Evolutionary conservation across 2,888 invertebrate species (phyloP), one percentile per base, ranked within the genome.

Genomic region (Cremastinae sp.): DNA sequence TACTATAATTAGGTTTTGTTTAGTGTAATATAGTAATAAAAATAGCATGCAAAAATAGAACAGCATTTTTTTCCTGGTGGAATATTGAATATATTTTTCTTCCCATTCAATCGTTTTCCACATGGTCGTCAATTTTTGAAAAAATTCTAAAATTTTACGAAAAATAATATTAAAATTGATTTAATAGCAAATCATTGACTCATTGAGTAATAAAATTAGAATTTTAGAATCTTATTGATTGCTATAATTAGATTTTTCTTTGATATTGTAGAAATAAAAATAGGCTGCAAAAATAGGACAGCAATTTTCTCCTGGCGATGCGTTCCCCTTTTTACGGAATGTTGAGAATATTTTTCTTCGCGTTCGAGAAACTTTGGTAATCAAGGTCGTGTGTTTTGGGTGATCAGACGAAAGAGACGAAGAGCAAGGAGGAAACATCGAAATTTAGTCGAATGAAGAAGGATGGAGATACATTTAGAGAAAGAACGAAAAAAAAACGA

Each of bases 331-430:
- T 45, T 58, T 28, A 51, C 8, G 14, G 53, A 65, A 75, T 65
- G 53, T 59, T 12, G 14, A 38, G 38, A 70, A 59, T 65, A 8
- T 65, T 16, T 54, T 56, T 54, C 54, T 34, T 28, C 28, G 28
- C 28, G 28, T 28, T 28, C 28, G 58, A 12, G 8, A 22, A 10
- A 18, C 38, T 43, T 56, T 58, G 43, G 51, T 59, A 59, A 69
- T 69, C 22, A 74, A 61, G 74, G 61, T 28, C 47, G 64, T 43
- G 34, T 51, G 43, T 72, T 79, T 76, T 76, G 56, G 38, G 58
- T 47, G 43, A 68, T 41, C 20, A 43, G 53, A 72, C 41, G 54
- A 56, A 38, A 47, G 61, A 38, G 70, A 77, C 72, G 53, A 49
- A 58, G 34, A 54, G 9, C 1, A 1, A 62, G 49, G 18, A 51